A percentile compares a stretch with the other conserved stretches of the same genome.
These are phyloP conservation scores for Ditula angustiorana DNA, from an alignment of 2,888 invertebrate genomes.

Conservation along the genomic window DNA sequence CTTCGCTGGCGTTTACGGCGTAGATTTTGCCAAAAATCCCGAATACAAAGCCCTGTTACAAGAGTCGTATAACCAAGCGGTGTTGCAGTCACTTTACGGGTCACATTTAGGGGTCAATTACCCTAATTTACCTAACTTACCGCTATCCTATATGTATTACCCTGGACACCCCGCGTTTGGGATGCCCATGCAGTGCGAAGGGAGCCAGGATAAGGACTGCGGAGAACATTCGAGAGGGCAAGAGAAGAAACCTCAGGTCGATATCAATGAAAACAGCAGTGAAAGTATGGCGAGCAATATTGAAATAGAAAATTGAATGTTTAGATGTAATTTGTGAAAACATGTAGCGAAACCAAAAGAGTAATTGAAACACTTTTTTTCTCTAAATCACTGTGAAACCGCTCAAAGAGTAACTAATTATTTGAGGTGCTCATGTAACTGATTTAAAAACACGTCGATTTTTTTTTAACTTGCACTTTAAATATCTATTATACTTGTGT, in stretches of 20 bases:
- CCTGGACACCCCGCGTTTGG: constrained; percentile 76
- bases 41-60: constrained; percentile 79
- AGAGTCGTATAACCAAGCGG: constrained; percentile 81
- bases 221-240: constrained; percentile 63
- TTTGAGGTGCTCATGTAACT: background rate
- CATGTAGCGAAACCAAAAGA: background rate
- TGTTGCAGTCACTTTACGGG: constrained; percentile 77
- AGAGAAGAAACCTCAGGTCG: constrained; percentile 63
- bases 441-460: background rate
- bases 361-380: background rate
- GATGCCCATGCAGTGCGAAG: constrained; percentile 70
- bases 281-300: constrained; percentile 83
- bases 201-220: constrained; percentile 61
- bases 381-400: background rate
- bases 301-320: constrained; percentile 76
- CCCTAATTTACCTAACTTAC: constrained; percentile 63
- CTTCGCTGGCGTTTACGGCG: constrained; percentile 80
- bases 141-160: constrained; percentile 80
- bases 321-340: constrained; percentile 3
- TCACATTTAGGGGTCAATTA: constrained; percentile 80
- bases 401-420: background rate
- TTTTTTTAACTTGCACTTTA: background rate
- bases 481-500: background rate
- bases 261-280: constrained; percentile 77
- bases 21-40: constrained; percentile 79